Conservation (phyloP, 1,140 invertebrate genomes). For the Fopius arisanus region DNA sequence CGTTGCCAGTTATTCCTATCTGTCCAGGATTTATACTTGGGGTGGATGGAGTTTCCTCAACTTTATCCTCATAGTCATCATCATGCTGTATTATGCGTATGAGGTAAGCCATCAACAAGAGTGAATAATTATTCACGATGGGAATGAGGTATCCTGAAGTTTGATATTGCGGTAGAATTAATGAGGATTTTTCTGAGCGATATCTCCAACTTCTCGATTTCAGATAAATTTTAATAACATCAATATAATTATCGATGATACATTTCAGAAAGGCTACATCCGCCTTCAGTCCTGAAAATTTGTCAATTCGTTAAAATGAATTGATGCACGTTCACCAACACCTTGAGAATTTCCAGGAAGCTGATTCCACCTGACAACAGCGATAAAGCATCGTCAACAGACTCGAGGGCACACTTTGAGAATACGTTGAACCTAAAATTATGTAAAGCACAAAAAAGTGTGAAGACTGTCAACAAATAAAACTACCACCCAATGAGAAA, state of each 20-base stretch:
- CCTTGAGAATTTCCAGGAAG: background rate
- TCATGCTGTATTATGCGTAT: slow-evolving; percentile 34
- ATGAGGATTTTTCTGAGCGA: too few species aligned
- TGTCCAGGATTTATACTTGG: slow-evolving; percentile 32
- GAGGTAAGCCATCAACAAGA: slow-evolving; percentile 6
- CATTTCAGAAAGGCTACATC: too few species aligned
- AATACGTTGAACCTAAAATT: background rate
- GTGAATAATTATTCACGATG: too few species aligned
- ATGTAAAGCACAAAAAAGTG: background rate
- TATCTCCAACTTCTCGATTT: background rate
- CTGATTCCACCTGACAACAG: background rate
- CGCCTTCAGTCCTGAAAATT: too few species aligned
- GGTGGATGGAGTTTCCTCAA: slow-evolving; percentile 35
- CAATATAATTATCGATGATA: too few species aligned
- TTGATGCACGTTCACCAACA: background rate
- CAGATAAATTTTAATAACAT: too few species aligned
- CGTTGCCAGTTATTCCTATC: background rate
- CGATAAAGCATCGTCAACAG: background rate
- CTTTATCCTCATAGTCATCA: slow-evolving; percentile 16
- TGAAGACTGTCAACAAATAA: background rate
- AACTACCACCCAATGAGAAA: background rate
- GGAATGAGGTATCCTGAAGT: too few species aligned
- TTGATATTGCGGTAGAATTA: background rate
- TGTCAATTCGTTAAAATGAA: background rate
- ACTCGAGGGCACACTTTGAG: background rate